These are phyloP conservation scores for Latheticus oryzae DNA, from an alignment of 2,888 invertebrate species.

Conservation along the genomic window DNA sequence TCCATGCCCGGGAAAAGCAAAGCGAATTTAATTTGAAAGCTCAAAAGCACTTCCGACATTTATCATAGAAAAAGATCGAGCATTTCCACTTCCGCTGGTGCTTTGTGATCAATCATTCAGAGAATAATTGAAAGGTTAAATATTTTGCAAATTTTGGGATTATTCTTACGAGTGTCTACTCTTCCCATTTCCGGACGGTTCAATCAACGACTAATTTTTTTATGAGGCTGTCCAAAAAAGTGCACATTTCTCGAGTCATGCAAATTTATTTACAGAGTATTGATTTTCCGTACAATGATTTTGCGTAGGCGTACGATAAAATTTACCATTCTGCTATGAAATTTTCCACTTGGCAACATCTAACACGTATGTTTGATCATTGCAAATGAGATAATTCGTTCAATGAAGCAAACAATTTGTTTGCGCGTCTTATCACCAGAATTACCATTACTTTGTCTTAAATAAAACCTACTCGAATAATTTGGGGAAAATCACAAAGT, in stretches of 20 bases:
- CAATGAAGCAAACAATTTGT: constrained; percentile 24
- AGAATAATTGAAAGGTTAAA: constrained; percentile 29
- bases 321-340: constrained; percentile 12
- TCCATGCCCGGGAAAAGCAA: constrained; percentile 32
- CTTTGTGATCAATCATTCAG: constrained; percentile 33
- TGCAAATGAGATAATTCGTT: constrained; percentile 32
- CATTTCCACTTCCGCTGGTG: constrained; percentile 25
- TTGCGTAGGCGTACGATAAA: constrained; percentile 33
- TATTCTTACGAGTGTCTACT: constrained; percentile 6
- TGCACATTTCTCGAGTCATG: constrained; percentile 22
- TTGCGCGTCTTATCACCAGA: neutral
- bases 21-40: constrained; percentile 35
- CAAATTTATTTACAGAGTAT: constrained; percentile 36
- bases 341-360: constrained; percentile 35
- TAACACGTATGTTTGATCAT: constrained; percentile 29
- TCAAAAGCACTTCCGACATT: constrained; percentile 35
- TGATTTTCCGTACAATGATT: constrained; percentile 28
- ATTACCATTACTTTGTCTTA: neutral
- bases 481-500: constrained; percentile 3
- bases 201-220: neutral
- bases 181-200: no score
- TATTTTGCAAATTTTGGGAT: constrained; percentile 5
- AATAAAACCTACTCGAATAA: neutral
- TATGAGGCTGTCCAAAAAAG: constrained; percentile 2
- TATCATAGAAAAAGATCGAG: constrained; percentile 33